Percentiles rank a stretch among this genome's conserved stretches.
These are phyloP conservation scores for Microctenopoma stevenorrisi DNA, from an alignment of 2,797 vertebrate genomes.

Conservation along the genomic window DNA sequence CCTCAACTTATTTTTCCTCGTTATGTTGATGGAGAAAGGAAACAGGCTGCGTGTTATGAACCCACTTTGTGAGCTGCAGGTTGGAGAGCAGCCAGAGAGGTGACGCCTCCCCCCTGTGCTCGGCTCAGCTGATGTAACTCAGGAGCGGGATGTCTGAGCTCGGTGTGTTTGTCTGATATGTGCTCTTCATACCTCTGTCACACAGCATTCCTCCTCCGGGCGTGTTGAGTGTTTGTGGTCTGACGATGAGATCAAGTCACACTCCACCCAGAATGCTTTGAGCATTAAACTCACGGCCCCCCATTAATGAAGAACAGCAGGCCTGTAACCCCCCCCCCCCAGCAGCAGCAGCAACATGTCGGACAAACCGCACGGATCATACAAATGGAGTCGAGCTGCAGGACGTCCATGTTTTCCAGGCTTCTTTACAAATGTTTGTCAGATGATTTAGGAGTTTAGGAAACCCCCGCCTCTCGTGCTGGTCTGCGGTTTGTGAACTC, in stretches of 20 bases:
- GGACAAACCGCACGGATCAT: too few species aligned
- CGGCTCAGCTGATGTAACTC: conserved; percentile 77
- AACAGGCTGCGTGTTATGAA: conserved; percentile 33
- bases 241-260: conserved; percentile 15
- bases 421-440: not conserved
- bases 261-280: conserved; percentile 20
- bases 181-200: conserved; percentile 11
- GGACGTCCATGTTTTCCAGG: too few species aligned
- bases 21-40: conserved; percentile 16
- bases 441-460: not conserved
- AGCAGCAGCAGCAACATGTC: too few species aligned
- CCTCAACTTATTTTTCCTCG: too few species aligned
- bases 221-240: conserved; percentile 29
- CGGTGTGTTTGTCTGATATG: conserved; percentile 6
- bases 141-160: conserved; percentile 57
- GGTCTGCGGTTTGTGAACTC: too few species aligned
- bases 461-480: not conserved
- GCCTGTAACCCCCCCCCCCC: not conserved
- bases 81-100: conserved; percentile 11
- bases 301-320: not conserved
- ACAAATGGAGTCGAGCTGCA: too few species aligned
- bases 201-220: conserved; percentile 13
- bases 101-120: conserved; percentile 23
- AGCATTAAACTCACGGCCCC: not conserved
- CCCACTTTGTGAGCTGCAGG: conserved; percentile 24